A percentile compares a stretch with the other conserved stretches of the same genome.
Conservation (phyloP, 2,113 vertebrate genomes). For the Haemorhous mexicanus region DNA sequence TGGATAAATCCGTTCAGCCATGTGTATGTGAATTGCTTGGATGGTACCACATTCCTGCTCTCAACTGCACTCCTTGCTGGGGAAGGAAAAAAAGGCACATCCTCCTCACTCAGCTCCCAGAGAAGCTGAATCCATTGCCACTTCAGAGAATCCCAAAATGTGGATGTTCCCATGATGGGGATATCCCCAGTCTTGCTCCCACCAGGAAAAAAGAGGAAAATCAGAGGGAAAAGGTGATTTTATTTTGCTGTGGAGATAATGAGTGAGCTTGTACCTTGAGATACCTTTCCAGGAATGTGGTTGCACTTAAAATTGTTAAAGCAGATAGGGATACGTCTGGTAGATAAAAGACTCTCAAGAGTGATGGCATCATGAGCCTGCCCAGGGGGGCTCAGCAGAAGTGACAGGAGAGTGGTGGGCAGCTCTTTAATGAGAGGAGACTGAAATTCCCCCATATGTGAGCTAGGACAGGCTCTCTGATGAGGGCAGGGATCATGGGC, state of each 20-base stretch:
- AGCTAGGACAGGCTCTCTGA: accelerated
- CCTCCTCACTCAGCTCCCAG: accelerated
- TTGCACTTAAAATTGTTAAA: background rate
- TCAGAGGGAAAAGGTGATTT: background rate
- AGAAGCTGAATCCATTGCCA: background rate
- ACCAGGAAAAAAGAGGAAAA: background rate
- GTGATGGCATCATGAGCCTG: background rate
- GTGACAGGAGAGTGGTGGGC: background rate
- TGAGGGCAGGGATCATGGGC: background rate
- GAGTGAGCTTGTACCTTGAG: background rate
- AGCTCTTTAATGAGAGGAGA: background rate
- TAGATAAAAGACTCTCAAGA: background rate
- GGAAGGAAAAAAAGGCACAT: background rate
- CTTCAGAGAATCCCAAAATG: background rate
- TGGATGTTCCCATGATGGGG: background rate
- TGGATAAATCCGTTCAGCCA: background rate
- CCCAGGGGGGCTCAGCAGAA: background rate
- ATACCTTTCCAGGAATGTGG: background rate
- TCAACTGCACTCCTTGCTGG: background rate
- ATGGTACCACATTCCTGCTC: background rate
- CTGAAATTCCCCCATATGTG: background rate
- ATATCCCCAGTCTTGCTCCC: background rate
- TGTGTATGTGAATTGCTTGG: background rate
- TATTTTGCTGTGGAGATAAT: background rate
- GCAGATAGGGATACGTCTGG: background rate